These are phyloP conservation scores for Nomada flava DNA, from an alignment of 2,888 invertebrate genomes.

Conservation along the genomic window DNA sequence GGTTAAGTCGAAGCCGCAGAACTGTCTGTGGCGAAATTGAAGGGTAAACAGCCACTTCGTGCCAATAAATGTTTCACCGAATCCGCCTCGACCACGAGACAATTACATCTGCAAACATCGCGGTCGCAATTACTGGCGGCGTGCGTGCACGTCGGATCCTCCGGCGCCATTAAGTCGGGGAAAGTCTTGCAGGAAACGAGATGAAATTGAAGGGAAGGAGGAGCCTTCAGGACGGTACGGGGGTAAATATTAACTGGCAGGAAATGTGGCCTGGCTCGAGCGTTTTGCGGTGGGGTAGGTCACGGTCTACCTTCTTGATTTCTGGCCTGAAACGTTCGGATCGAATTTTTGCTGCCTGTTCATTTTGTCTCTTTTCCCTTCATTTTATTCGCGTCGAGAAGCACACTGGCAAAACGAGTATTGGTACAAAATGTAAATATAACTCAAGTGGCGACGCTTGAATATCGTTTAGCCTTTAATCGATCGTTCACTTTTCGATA, in stretches of 20 bases:
- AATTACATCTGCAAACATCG: constrained; percentile 68
- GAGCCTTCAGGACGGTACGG: background rate
- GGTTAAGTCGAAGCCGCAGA: background rate
- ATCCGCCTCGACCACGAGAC: constrained; percentile 59
- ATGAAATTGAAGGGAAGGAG: constrained; percentile 31
- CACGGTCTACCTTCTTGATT: background rate
- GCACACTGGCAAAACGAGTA: too few species aligned
- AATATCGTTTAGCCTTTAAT: background rate
- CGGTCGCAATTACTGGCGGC: constrained; percentile 64
- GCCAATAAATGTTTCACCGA: constrained; percentile 34
- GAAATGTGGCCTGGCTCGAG: constrained; percentile 3
- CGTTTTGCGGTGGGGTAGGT: constrained; percentile 15
- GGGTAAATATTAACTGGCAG: constrained; percentile 10
- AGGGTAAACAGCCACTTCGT: constrained; percentile 26
- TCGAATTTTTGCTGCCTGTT: background rate
- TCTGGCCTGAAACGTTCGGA: too few species aligned
- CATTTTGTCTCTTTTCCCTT: background rate
- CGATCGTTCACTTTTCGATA: background rate
- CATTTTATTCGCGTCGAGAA: too few species aligned
- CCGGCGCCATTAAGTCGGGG: constrained; percentile 13
- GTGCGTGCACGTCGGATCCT: constrained; percentile 39
- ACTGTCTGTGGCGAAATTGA: background rate
- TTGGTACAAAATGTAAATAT: too few species aligned
- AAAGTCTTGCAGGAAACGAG: constrained; percentile 12
- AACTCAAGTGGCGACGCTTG: background rate